Base-by-base conservation (phyloP, 1,140 invertebrate genomes). In the Armadillidium nasatum region DNA sequence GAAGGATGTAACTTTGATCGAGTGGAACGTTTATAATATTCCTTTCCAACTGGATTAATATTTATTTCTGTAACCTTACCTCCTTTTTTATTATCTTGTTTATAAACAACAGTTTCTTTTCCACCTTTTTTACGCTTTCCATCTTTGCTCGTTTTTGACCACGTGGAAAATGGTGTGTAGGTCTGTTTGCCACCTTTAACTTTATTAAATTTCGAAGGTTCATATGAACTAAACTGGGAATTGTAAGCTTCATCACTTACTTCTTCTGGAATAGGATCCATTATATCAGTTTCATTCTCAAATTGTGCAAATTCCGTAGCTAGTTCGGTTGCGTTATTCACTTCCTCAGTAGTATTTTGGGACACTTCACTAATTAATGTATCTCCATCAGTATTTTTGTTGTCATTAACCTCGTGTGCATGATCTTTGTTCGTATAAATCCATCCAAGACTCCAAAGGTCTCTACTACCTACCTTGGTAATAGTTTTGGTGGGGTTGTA, bases 51-150 rank as follows among this genome's bases (percentile, higher is more conserved):
- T 21, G 19, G 73, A 70, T 46, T 44, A 44, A 44, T 68, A 67
- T 15, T 33, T 46, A 33, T 44, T 43, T 71, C 72, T 50, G 66
- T 72, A 44, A 60, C 33, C 68, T 60, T 43, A 19, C 68, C 73
- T 4, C 19, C 60, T 68, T 7, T 60, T 46, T 50, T 54, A 15
- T 19, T 33, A 66, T 44, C 44, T 10, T 11, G 54, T 74, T 46
- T 44, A 68, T 44, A 7, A 19, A 60, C 11, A 60, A 60, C 19
- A 19, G 50, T 15, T 15, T 60, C 50, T 60, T 60, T 60, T 15
- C 50, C 50, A 2, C 50, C 50, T 60, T 60, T 60, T 60, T 60
- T 60, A 19, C 11, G 50, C 19, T 60, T 60, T 19, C 11, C 50
- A 19, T 60, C 50, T 19, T 13, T 60, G 19, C 19, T 19, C 11